Evolutionary conservation across 2,888 invertebrate species (phyloP), one percentile per base, ranked within the genome.

Genomic region (Diadegma fenestrale): DNA sequence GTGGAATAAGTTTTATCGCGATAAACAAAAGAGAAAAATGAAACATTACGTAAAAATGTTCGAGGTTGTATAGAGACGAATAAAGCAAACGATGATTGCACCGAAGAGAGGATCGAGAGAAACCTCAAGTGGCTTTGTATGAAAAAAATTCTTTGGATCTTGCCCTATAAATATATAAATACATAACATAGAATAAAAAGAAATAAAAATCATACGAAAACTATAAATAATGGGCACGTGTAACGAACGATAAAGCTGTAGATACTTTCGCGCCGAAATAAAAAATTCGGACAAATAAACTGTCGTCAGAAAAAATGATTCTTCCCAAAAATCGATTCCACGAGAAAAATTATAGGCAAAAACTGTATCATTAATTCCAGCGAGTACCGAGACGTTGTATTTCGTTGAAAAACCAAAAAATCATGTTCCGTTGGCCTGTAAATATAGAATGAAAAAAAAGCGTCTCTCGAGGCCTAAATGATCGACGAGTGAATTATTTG

Each of bases 71-170:
- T 85, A 86, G 80, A 82, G 73, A 86, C 82, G 73, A 82, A 84
- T 85, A 80, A 72, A 71, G 73, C 8, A 78, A 80, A 80, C 37
- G 37, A 58, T 81, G 73, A 80, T 82, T 82, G 72, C 75, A 86
- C 78, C 80, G 85, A 82, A 78, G 12, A 41, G 66, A 48, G 45
- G 17, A 51, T 33, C 22, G 37, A 75, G 33, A 71, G 19, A 51
- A 51, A 71, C 37, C 61, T 64, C 19, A 45, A 33, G 72, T 58
- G 84, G 54, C 72, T 84, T 77, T 58, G 72, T 73, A 45, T 51
- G 64, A 71, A 45, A 41, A 68, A 75, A 92, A 92, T 92, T 90
- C 92, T 92, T 92, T 91, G 92, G 91, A 87, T 92, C 90, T 90
- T 90, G 89, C 89, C 87, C 87, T 73, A 63, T 71, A 68, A 64